Evolutionary conservation across 2,113 vertebrate genomes (phyloP).

Genomic region (Lampris megalopsis): DNA sequence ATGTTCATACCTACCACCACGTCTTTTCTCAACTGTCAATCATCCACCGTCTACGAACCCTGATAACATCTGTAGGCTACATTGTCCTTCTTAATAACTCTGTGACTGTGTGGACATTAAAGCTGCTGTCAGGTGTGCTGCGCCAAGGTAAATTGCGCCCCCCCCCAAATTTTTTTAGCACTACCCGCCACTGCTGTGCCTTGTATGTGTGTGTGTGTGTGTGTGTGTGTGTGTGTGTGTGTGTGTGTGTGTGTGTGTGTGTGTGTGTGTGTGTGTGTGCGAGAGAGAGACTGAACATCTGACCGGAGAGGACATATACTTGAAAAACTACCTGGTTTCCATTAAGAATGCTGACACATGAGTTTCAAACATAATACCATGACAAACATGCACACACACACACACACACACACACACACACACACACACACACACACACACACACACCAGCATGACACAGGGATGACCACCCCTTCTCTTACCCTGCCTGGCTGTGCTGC

Average conservation of each 20-base stretch:
- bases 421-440: background rate
- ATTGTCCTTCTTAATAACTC: too few species aligned
- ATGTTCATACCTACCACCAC: too few species aligned
- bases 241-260: slow-evolving; percentile 14
- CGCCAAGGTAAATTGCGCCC: too few species aligned
- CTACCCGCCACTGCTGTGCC: too few species aligned
- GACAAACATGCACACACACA: slow-evolving; percentile 5
- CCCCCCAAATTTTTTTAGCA: too few species aligned
- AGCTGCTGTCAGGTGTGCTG: too few species aligned
- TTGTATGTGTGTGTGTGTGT: too few species aligned
- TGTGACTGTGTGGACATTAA: too few species aligned
- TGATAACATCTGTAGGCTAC: too few species aligned
- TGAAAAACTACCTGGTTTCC: slow-evolving; percentile 44
- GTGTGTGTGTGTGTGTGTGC: slow-evolving; percentile 11
- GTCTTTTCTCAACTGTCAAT: too few species aligned
- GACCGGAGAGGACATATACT: slow-evolving; percentile 34
- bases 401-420: slow-evolving; percentile 5
- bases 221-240: too few species aligned
- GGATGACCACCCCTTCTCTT: slow-evolving; percentile 28
- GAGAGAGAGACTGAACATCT: slow-evolving; percentile 31
- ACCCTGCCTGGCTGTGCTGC: slow-evolving; percentile 92
- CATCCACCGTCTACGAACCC: too few species aligned
- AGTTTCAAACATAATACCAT: slow-evolving; percentile 45
- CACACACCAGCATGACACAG: slow-evolving; percentile 15
- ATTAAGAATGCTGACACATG: slow-evolving; percentile 45